phyloP scores from a whole-genome alignment of 2,888 invertebrate genomes.

The Agriopis aurantiaria region DNA sequence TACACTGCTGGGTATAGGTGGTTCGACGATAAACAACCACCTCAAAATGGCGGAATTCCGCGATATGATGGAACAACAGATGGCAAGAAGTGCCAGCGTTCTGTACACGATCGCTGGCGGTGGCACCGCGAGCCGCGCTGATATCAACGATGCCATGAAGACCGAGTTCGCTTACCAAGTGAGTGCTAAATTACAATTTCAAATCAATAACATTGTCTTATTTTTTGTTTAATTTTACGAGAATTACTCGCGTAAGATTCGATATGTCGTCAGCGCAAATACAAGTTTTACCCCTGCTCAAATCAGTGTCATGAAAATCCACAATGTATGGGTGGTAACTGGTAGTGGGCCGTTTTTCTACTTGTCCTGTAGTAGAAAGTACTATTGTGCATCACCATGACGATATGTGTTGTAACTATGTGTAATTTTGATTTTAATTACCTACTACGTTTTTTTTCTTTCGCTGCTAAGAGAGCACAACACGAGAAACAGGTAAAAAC shows the following conservation, averaged over 20 bases:
- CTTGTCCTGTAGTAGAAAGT: too few species aligned
- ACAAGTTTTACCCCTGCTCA: too few species aligned
- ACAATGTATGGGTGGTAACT: too few species aligned
- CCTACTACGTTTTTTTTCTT: not conserved
- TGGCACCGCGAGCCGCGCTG: constrained; percentile 62
- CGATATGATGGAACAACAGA: constrained; percentile 86
- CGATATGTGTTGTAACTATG: too few species aligned
- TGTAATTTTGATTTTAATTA: too few species aligned
- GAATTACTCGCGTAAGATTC: too few species aligned
- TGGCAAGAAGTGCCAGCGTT: constrained; percentile 80
- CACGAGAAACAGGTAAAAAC: constrained; percentile 34
- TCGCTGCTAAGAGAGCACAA: constrained; percentile 39
- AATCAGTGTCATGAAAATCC: too few species aligned
- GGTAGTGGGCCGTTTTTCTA: too few species aligned
- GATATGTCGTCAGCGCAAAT: too few species aligned
- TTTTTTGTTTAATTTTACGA: too few species aligned
- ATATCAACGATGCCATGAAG: constrained; percentile 79
- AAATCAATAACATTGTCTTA: too few species aligned
- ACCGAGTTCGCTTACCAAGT: constrained; percentile 81
- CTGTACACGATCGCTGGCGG: constrained; percentile 79
- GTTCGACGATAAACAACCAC: constrained; percentile 88
- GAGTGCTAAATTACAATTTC: not conserved
- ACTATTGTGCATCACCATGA: too few species aligned
- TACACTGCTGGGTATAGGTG: constrained; percentile 88
- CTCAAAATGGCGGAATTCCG: constrained; percentile 88